Percentiles rank a stretch among this genome's conserved stretches.
phyloP scores from a whole-genome alignment of 2,113 vertebrate genomes.

The Sorex araneus region DNA sequence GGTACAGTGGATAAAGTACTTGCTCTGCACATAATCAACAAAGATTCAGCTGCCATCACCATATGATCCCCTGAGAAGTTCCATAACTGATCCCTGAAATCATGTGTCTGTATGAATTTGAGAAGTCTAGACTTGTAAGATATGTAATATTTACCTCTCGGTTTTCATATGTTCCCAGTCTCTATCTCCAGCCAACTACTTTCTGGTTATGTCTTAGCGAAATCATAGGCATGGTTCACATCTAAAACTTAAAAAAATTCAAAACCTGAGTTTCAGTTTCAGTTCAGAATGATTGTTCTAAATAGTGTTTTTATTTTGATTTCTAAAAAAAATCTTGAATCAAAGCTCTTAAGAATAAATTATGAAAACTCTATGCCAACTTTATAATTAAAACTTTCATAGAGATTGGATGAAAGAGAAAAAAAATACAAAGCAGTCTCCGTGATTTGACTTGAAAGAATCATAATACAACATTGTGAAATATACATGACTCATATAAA shows the following conservation, averaged over 20 bases:
- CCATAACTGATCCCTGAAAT: too few relatives aligned
- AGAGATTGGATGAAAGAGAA: not conserved
- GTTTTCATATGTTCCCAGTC: not conserved
- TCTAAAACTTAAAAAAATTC: not conserved
- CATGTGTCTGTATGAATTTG: not conserved
- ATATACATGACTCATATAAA: not conserved
- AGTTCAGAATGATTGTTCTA: not conserved
- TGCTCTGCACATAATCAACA: too few relatives aligned
- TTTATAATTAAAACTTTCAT: conserved; percentile 64
- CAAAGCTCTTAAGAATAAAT: not conserved
- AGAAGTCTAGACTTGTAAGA: not conserved
- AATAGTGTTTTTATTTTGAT: not conserved
- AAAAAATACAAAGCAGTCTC: not conserved
- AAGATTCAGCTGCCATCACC: too few relatives aligned
- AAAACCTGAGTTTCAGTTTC: not conserved
- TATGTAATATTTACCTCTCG: too few relatives aligned
- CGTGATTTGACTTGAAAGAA: conserved; percentile 25
- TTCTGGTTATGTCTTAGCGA: not conserved
- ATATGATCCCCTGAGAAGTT: too few relatives aligned
- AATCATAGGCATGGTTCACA: not conserved
- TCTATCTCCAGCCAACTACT: not conserved
- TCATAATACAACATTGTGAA: not conserved
- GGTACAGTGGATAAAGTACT: not conserved
- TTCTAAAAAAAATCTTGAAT: not conserved
- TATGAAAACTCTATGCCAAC: conserved; percentile 40